A percentile compares a stretch with the other conserved stretches of the same genome.
Conservation (phyloP, 2,113 vertebrate species). For the Pica pica region DNA sequence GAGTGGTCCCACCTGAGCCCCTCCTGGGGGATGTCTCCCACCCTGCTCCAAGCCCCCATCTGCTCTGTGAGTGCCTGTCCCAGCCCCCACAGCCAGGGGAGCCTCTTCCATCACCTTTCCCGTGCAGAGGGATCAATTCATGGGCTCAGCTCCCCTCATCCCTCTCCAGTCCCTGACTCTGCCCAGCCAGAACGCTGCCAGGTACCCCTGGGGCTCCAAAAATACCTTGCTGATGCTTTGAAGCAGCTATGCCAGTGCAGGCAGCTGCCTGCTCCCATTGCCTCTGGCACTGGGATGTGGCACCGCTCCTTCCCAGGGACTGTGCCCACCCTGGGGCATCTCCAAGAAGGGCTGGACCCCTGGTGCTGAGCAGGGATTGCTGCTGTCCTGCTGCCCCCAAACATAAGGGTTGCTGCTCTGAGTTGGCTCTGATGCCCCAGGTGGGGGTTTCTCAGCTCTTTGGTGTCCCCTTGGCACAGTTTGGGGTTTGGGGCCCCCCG, state of each 20-base stretch:
- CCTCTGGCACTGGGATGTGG: neutral
- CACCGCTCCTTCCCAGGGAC: neutral
- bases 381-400: neutral
- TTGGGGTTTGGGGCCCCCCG: fast-evolving
- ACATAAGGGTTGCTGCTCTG: fast-evolving
- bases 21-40: neutral
- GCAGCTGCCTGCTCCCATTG: neutral
- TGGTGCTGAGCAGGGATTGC: neutral
- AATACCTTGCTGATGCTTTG: neutral
- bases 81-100: neutral
- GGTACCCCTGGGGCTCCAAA: neutral
- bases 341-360: neutral
- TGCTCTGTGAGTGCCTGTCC: fast-evolving
- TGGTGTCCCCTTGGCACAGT: fast-evolving
- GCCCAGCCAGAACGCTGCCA: neutral
- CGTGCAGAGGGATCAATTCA: fast-evolving
- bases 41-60: fast-evolving
- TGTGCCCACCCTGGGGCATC: neutral
- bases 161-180: neutral
- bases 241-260: fast-evolving
- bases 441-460: neutral
- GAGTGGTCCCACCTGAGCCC: neutral
- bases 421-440: neutral
- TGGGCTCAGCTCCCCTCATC: neutral
- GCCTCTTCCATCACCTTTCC: neutral